Evolutionary conservation across 2,113 vertebrate genomes (phyloP), one percentile per base, ranked within the genome.

Genomic region (Axis porcinus): DNA sequence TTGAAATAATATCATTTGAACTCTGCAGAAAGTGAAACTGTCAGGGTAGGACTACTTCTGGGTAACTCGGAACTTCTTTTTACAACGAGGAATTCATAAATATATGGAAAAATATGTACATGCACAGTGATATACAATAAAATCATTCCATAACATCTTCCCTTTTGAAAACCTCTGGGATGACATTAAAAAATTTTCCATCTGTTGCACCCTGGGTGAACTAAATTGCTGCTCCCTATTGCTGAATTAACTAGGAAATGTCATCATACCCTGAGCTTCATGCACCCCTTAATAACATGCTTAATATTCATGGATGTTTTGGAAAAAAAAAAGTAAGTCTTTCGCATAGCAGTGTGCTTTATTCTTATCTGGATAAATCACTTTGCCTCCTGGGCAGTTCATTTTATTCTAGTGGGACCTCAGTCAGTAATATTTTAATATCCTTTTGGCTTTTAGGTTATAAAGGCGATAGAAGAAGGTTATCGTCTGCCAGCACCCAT

Each of bases 401-500:
- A 74, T 94, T 97, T 98, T 92, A 89, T 58, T 92, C 45, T 43
- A 28, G 81, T 17, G 92, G 97, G 52, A 94, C 17, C 45, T 16
- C 81, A 52, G 86, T 98, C 17, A 64, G 82, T 98, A 96, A 96
- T 74, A 57, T 47, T 97, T 98, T 95, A 86, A 97, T 17, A 92
- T 98, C 94, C 14, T 98, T 97, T 98, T 98, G 96, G 67, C 97
- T 96, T 88, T 92, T 98, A 99, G 99, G 99, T 99, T 97, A 99
- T 99, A 98, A 99, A 99, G 99, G 99, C 99, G 30, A 99, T 99
- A 9, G 99, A 99, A 98, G 99, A 99, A 98, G 99, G 99, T 95
- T 99, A 99, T 98, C 99, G 99, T 94, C 99, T 99, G 90, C 99
- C 99, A 82, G 99, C 99, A 40, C 99, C 99, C 93, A 99, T 99